phyloP scores from a whole-genome alignment of 92 coral and sea anemone genomes.

The Zoanthus sansibaricus region DNA sequence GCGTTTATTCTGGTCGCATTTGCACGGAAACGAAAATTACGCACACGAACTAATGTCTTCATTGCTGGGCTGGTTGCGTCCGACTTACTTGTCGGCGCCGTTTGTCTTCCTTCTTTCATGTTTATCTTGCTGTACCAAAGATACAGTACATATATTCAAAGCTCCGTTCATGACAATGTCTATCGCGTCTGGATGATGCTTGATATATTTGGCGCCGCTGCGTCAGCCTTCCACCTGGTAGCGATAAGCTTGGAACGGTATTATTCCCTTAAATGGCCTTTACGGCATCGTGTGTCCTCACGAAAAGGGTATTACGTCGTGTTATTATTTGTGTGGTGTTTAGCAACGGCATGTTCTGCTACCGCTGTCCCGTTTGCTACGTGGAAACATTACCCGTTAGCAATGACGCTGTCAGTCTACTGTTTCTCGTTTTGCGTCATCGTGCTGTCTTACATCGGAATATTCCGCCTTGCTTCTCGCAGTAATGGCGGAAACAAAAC shows the following conservation, averaged over 20 bases:
- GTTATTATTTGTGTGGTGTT: constrained; percentile 53
- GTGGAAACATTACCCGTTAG: constrained; percentile 62
- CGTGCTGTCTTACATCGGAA: constrained; percentile 55
- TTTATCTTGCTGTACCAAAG: constrained; percentile 54
- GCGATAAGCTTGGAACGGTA: constrained; percentile 69
- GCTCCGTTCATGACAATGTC: constrained; percentile 49
- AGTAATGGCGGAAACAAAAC: constrained; percentile 48
- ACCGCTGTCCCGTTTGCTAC: constrained; percentile 57
- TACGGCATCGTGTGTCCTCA: constrained; percentile 64
- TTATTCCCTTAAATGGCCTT: constrained; percentile 72
- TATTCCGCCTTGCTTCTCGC: constrained; percentile 62
- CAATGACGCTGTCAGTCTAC: constrained; percentile 49
- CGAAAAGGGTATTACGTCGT: constrained; percentile 49
- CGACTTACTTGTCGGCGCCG: constrained; percentile 58
- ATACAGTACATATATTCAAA: constrained; percentile 27
- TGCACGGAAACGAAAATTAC: constrained; percentile 57
- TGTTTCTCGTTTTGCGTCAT: constrained; percentile 58
- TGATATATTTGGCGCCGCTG: constrained; percentile 68
- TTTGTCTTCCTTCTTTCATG: constrained; percentile 65
- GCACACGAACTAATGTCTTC: constrained; percentile 62
- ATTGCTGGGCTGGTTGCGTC: constrained; percentile 63
- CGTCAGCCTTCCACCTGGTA: constrained; percentile 62
- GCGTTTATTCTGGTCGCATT: constrained; percentile 47
- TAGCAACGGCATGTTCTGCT: constrained; percentile 45
- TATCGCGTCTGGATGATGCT: constrained; percentile 66